Evolutionary conservation across 2,888 invertebrate genomes (phyloP).

Genomic region (Troilus luridus): DNA sequence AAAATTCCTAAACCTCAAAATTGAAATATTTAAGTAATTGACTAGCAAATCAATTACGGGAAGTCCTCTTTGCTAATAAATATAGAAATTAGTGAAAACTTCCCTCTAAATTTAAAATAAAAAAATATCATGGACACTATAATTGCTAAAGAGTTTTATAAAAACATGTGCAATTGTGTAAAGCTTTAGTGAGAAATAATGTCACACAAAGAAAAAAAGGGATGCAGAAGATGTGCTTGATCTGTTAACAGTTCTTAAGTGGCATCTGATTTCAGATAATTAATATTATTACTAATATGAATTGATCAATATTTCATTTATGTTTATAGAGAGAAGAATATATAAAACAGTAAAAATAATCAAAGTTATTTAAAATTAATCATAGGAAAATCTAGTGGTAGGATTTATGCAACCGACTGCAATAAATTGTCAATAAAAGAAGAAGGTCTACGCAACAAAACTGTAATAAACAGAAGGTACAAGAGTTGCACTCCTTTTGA

Average conservation of each 20-base stretch:
- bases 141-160: not conserved
- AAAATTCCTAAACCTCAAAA: no score
- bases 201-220: not conserved
- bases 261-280: not conserved
- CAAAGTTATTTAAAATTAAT: no score
- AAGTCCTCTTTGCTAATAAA: no score
- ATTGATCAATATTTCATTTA: not conserved
- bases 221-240: not conserved
- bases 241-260: not conserved
- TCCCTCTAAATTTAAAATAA: not conserved
- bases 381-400: no score
- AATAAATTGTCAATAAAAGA: no score
- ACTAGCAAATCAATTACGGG: no score
- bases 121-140: not conserved
- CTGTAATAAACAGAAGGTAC: no score
- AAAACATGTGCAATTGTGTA: constrained; percentile 7
- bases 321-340: not conserved
- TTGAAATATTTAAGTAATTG: no score
- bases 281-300: not conserved
- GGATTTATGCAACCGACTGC: no score
- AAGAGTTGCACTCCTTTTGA: no score
- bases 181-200: not conserved
- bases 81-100: not conserved
- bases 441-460: no score
- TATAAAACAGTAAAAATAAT: not conserved